These are phyloP conservation scores for Takifugu rubripes DNA, from an alignment of 2,797 vertebrate genomes.

Conservation along the genomic window DNA sequence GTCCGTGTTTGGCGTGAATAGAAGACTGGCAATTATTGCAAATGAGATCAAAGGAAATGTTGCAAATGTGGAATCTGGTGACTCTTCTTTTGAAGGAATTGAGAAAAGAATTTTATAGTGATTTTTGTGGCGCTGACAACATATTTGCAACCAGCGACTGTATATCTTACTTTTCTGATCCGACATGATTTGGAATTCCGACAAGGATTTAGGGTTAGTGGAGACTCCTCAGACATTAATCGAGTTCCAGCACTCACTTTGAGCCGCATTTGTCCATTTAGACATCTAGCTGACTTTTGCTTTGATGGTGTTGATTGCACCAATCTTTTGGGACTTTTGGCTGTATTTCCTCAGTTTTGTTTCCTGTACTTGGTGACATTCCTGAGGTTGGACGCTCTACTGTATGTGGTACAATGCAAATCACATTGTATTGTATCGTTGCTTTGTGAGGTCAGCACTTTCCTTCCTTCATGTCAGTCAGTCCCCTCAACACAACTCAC, in stretches of 20 bases:
- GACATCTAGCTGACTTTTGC: not conserved
- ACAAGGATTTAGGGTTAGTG: too few relatives aligned
- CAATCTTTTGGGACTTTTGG: slow-evolving; percentile 25
- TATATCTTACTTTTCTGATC: too few relatives aligned
- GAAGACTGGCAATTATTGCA: slow-evolving; percentile 30
- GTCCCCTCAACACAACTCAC: slow-evolving; percentile 19
- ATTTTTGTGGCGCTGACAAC: too few relatives aligned
- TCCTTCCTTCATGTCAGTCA: slow-evolving; percentile 69
- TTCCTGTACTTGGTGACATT: slow-evolving; percentile 61
- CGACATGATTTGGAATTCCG: too few relatives aligned
- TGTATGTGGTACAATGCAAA: slow-evolving; percentile 45
- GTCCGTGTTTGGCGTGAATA: slow-evolving; percentile 26
- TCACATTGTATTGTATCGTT: slow-evolving; percentile 67
- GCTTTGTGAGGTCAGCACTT: slow-evolving; percentile 78
- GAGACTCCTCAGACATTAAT: not conserved
- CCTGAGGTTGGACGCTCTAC: slow-evolving; percentile 50
- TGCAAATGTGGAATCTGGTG: slow-evolving; percentile 21
- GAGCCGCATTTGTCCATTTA: not conserved
- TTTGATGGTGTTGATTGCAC: too few relatives aligned
- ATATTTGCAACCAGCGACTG: too few relatives aligned
- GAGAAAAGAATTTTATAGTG: not conserved
- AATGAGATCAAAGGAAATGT: slow-evolving; percentile 51
- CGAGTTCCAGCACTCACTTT: not conserved
- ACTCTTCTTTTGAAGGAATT: not conserved
- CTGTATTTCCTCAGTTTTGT: slow-evolving; percentile 52